Evolutionary conservation across 2,113 vertebrate species (phyloP).

Genomic region (Bubalus kerabau): DNA sequence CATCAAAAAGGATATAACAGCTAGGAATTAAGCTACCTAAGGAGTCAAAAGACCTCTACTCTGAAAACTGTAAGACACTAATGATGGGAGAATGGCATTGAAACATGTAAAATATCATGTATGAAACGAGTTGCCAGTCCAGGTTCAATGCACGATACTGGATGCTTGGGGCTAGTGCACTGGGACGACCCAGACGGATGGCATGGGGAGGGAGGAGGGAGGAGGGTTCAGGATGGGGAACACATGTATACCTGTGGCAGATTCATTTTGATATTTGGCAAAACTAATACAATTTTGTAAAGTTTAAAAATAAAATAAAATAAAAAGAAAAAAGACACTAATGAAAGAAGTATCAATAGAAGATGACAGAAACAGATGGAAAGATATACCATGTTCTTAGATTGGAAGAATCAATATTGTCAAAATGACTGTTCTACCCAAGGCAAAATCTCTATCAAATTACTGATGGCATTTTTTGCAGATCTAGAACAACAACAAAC

Average conservation of each 20-base stretch:
- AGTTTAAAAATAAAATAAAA: no score
- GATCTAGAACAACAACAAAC: not conserved
- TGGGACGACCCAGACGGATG: no score
- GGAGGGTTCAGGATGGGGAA: no score
- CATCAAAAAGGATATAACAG: not conserved
- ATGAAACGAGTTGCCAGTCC: no score
- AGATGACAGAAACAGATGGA: not conserved
- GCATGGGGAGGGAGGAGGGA: no score
- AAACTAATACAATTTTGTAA: no score
- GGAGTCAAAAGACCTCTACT: not conserved
- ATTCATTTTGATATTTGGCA: no score
- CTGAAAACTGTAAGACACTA: not conserved
- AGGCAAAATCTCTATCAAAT: not conserved
- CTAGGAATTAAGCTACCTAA: not conserved
- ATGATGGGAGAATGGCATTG: no score
- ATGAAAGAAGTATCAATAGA: not conserved
- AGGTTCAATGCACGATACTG: no score
- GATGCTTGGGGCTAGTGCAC: no score
- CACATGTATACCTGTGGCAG: no score
- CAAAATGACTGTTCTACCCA: not conserved
- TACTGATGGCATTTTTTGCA: not conserved
- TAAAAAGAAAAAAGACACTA: not conserved
- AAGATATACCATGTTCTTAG: not conserved
- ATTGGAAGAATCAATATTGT: not conserved
- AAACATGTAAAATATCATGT: no score